Evolutionary conservation across 2,888 invertebrate genomes (phyloP), one percentile per base, ranked within the genome.

Genomic region (Euspilapteryx auroguttella): DNA sequence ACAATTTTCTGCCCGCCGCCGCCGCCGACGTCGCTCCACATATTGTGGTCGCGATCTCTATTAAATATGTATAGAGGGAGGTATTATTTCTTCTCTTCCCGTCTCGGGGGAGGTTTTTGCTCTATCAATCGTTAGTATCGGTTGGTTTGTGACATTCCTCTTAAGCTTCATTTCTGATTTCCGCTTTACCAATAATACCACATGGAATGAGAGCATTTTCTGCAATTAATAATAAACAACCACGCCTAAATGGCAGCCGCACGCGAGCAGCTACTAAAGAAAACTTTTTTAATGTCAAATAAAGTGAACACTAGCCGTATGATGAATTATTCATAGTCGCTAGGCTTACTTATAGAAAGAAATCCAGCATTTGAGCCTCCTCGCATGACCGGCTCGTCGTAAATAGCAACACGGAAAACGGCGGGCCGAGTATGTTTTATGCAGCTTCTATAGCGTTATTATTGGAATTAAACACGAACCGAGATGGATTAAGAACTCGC

Each of bases 1-100:
- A 63, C 62, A 66, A 62, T 69, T 69, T 68, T 64, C 63, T 63
- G 55, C 49, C 55, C 48, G 52, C 54, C 51, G 51, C 49, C 59
- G 63, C 52, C 47, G 45, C 41, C 39, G 32, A 8, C n/a, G n/a
- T n/a, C n/a, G n/a, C n/a, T n/a, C 42, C 46, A 52, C 53, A 57
- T 57, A 58, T 55, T 58, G 54, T 59, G 47, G 50, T 62, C 61
- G 57, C 63, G 64, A 63, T 63, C 61, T 36, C 51, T 49, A 56
- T 65, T 34, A 34, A 34, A 34, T 34, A 34, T 34, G 65, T 66
- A 65, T 61, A 46, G 44, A 38, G 39, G 22, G 47, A 44, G 47
- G 47, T 52, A 45, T 52, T 55, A 55, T 50, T 53, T 56, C 49
- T 49, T 45, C 41, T 29, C 33, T 42, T 28, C 43, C 44, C 29